Percentiles rank a stretch among this genome's conserved stretches.
phyloP scores from a whole-genome alignment of 2,888 invertebrate species.

The Drosophila greeni region DNA sequence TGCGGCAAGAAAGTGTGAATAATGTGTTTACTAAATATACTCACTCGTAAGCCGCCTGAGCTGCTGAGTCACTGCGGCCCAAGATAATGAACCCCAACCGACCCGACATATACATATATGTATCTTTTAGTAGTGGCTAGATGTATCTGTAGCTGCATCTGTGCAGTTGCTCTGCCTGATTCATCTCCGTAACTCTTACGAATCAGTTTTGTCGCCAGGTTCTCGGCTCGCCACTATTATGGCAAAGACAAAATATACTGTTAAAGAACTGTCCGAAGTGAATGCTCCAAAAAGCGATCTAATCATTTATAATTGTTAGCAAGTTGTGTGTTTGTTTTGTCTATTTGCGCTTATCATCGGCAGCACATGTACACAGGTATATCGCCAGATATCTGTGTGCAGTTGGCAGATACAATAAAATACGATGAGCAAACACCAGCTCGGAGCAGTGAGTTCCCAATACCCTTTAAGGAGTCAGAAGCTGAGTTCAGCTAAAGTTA shows the following conservation, averaged over 20 bases:
- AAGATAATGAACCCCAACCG: constrained; percentile 47
- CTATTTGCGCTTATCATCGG: constrained; percentile 71
- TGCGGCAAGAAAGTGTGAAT: constrained; percentile 58
- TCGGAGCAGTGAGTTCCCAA: neutral
- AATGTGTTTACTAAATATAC: constrained; percentile 49
- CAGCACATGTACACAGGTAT: constrained; percentile 48
- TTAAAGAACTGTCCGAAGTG: constrained; percentile 67
- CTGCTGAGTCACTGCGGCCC: constrained; percentile 52
- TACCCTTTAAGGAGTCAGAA: constrained; percentile 1
- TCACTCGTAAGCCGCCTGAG: constrained; percentile 10
- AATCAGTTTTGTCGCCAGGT: neutral
- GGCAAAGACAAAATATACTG: constrained; percentile 59
- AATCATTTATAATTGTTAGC: constrained; percentile 73
- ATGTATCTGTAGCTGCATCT: constrained; percentile 27
- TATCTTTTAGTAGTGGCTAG: constrained; percentile 17
- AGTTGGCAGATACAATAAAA: constrained; percentile 44
- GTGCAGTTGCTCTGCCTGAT: constrained; percentile 15
- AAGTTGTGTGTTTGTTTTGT: constrained; percentile 68
- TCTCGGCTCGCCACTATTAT: constrained; percentile 5
- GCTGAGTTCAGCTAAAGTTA: neutral
- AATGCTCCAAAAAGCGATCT: constrained; percentile 73
- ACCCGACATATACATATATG: constrained; percentile 5
- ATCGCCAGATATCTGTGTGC: constrained; percentile 43
- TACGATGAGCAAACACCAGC: constrained; percentile 7
- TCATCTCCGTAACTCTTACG: constrained; percentile 21